Base-by-base conservation (phyloP, 2,888 invertebrate genomes). In the Pammene fasciana region DNA sequence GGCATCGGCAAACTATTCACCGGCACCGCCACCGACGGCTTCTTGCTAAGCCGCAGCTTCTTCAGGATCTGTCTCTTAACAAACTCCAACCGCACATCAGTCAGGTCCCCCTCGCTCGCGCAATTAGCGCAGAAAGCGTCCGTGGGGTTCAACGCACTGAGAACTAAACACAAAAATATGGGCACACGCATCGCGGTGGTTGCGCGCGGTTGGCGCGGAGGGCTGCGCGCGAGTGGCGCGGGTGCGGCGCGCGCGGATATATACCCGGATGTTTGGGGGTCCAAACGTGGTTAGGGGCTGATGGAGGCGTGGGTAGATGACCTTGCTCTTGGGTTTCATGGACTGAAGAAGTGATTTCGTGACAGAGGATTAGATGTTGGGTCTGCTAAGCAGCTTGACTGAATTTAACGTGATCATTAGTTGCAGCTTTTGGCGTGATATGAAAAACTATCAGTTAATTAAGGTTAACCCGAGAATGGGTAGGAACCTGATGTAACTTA, bases 21-120 rank as follows among this genome's bases (percentile, higher is more conserved):
- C 0, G 94, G 93, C 75, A 95, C 88, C 18, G 94, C 94, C 62
- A 95, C 93, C 11, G 93, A 93, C 7, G 97, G 97, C 78, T 96
- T 95, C 85, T 95, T 96, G 68, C 95, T 96, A 67, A 97, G 86
- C 73, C 97, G 87, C 67, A 97, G 81, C 86, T 97, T 97, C 87
- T 95, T 96, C 77, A 97, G 83, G 41, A 97, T 97, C 89, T 97
- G 97, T 83, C 96, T 95, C 86, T 97, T 97, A 59, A 97, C 96
- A 77, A 96, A 96, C 85, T 97, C 96, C 72, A 97, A 95, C 73
- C 97, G 90, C 46, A 96, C 92, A 45, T 94, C 94, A 0, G 95
- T 95, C 65, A 96, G 85, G 76, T 95, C 94, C 54, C 84, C 86
- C 70, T 82, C 87, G 52, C 84, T 86, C 26, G 85, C 90, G 82